Evolutionary conservation across 1,140 invertebrate species (phyloP), one percentile per base, ranked within the genome.

Genomic region (Maniola jurtina): DNA sequence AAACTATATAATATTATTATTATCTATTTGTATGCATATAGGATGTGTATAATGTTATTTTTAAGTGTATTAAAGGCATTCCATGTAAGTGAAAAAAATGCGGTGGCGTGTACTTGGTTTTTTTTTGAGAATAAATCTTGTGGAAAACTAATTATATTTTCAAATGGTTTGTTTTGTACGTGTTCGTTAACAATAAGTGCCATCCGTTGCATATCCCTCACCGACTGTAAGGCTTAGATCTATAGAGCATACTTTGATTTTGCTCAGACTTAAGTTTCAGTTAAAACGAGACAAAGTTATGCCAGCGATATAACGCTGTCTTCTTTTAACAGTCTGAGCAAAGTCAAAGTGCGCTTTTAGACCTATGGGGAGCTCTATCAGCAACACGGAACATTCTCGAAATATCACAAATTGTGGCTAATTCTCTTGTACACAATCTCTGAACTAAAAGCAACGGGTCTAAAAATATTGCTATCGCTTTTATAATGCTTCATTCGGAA

Each of bases 11-110:
- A 62, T 63, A 66, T 56, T 59, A 69, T 72, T 48, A 68, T 71
- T 68, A 73, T 81, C 73, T 75, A 74, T 77, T 73, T 73, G 81
- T 83, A 83, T 85, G 80, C 83, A 82, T 80, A 79, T 77, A 86
- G 77, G 73, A 82, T 83, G 83, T 84, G 80, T 87, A 87, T 86
- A 81, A 84, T 89, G 74, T 82, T 80, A 68, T 73, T 77, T 81
- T 80, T 89, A 90, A 88, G 86, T 88, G 77, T 85, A 78, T 80
- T 78, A 79, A 88, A 88, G 86, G 88, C 88, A 90, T 90, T 90
- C 88, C 88, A 89, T 57, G 10, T 90, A 79, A 77, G 81, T 84
- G 42, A 80, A 87, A 6, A 55, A 79, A 80, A 79, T 82, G 81
- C 81, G 88, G 86, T 89, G 84, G 86, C 83, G 85, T 87, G 77